phyloP scores from a whole-genome alignment of 2,888 invertebrate species.

The Perizoma affinitatum region DNA sequence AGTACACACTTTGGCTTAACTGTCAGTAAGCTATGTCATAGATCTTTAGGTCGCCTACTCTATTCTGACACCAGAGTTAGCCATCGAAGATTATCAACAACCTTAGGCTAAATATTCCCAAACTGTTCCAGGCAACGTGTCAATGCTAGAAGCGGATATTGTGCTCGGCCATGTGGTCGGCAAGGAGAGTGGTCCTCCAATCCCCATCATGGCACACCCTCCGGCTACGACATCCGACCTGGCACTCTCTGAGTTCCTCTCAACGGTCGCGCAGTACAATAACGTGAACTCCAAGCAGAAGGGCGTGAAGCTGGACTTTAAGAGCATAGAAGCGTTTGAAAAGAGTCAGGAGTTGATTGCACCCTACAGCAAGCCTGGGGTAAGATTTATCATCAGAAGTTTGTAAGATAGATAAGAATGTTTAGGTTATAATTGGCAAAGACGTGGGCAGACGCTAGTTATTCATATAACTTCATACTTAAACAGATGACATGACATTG shows the following conservation, averaged over 20 bases:
- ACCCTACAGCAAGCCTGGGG: conserved; percentile 67
- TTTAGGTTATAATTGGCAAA: no score
- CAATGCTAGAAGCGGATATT: conserved; percentile 95
- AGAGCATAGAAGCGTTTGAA: conserved; percentile 89
- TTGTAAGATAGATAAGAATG: no score
- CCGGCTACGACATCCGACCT: conserved; percentile 89
- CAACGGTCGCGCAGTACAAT: conserved; percentile 80
- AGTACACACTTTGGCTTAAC: no score
- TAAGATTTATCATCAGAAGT: conserved; percentile 35
- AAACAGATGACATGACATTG: no score
- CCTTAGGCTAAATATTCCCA: background rate
- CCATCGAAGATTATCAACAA: no score
- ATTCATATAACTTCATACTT: background rate
- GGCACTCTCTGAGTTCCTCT: conserved; percentile 88
- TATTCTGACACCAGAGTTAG: no score
- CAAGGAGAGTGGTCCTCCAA: conserved; percentile 70
- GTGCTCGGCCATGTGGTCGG: conserved; percentile 86
- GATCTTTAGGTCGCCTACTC: no score
- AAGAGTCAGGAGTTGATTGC: conserved; percentile 78
- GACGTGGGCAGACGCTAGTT: background rate
- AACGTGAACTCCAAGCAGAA: conserved; percentile 80
- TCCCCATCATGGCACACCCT: conserved; percentile 95
- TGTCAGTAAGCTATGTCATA: no score
- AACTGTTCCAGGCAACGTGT: conserved; percentile 79
- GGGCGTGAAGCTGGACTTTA: conserved; percentile 95